These are phyloP conservation scores for Cranoglanis bouderius DNA, from an alignment of 2,113 vertebrate species.

Conservation along the genomic window DNA sequence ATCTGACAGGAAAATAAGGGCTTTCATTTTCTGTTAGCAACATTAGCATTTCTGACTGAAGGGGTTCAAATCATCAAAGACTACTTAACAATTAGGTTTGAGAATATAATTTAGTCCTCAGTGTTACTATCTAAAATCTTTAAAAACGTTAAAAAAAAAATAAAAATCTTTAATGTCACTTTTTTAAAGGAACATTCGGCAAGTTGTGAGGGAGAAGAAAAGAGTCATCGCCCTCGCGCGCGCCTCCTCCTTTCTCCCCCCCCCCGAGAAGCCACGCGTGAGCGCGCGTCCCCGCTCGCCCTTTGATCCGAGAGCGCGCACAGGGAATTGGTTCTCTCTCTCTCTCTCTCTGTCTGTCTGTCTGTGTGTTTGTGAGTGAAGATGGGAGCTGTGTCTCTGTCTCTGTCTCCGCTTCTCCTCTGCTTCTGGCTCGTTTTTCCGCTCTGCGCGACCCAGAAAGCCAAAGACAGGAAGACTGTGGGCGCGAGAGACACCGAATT, in stretches of 20 bases:
- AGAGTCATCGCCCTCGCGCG: background rate
- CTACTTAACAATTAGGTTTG: background rate
- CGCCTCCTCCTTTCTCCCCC: background rate
- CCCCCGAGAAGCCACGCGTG: background rate
- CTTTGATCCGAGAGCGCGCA: background rate
- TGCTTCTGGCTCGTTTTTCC: background rate
- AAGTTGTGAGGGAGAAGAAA: background rate
- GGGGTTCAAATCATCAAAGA: background rate
- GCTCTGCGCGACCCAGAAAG: background rate
- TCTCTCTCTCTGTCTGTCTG: background rate
- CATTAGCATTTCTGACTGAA: background rate
- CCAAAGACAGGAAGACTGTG: background rate
- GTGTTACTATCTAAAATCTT: background rate
- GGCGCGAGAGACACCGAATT: background rate
- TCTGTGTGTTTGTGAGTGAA: background rate
- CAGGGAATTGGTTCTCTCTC: background rate
- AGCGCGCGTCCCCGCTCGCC: background rate
- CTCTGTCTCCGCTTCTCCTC: background rate
- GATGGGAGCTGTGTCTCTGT: slow-evolving; percentile 7
- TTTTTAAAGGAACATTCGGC: background rate
- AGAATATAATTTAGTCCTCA: background rate
- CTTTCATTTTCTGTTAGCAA: background rate
- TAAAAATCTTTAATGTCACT: background rate
- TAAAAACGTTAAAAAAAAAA: background rate
- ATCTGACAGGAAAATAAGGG: too few relatives aligned